phyloP scores from a whole-genome alignment of 2,113 vertebrate genomes.

The Pluvialis apricaria region DNA sequence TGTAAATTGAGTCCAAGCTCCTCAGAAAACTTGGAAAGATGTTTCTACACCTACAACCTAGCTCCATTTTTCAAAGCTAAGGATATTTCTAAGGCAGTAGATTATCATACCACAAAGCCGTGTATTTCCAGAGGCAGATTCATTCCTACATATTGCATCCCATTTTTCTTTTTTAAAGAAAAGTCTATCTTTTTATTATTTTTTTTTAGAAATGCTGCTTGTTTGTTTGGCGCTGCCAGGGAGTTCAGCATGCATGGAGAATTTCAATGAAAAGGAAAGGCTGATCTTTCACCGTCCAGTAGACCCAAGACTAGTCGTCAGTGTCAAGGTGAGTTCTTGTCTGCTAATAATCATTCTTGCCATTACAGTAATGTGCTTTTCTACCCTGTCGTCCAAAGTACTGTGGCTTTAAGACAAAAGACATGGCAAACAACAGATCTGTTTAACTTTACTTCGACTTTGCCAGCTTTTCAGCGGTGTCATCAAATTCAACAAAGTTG shows the following conservation, averaged over 20 bases:
- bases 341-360: background rate
- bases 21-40: background rate
- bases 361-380: background rate
- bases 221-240: background rate
- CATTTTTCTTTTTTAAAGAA: background rate
- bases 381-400: background rate
- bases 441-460: background rate
- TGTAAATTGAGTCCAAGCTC: background rate
- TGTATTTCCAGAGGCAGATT: background rate
- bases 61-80: background rate
- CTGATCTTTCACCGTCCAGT: background rate
- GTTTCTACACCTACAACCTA: background rate
- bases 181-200: background rate
- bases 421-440: background rate
- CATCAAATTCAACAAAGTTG: background rate
- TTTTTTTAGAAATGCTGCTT: background rate
- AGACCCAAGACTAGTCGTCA: background rate
- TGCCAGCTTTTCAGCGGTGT: background rate
- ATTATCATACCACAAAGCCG: background rate
- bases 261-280: background rate
- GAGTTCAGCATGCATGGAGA: background rate
- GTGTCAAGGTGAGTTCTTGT: background rate
- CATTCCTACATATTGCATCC: background rate
- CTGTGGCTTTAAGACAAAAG: background rate
- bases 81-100: background rate